These are phyloP conservation scores for Pyralis farinalis DNA, from an alignment of 2,888 invertebrate genomes.

Conservation along the genomic window DNA sequence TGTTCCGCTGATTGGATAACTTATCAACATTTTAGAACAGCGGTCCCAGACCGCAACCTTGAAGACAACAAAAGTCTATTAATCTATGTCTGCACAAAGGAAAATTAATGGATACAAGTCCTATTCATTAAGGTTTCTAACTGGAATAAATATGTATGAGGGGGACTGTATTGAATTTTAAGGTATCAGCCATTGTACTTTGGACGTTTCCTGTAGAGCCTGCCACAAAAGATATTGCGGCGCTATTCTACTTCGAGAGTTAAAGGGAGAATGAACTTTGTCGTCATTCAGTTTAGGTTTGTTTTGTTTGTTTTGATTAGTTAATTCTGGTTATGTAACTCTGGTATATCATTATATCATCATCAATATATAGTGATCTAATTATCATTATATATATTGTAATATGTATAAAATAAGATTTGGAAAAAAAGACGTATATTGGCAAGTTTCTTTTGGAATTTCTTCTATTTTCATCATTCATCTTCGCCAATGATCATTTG, in stretches of 20 bases:
- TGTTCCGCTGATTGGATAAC: not conserved
- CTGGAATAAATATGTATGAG: constrained; percentile 8
- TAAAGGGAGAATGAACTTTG: too few species aligned
- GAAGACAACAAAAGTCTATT: constrained; percentile 12
- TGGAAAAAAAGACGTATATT: too few species aligned
- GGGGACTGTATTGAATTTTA: not conserved
- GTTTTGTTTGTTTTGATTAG: too few species aligned
- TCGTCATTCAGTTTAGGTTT: too few species aligned
- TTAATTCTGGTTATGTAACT: too few species aligned
- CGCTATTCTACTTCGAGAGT: not conserved
- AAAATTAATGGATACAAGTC: constrained; percentile 2
- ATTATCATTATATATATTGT: too few species aligned
- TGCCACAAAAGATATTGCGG: not conserved
- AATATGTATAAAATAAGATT: too few species aligned
- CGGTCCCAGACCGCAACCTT: constrained; percentile 2
- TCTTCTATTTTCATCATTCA: too few species aligned
- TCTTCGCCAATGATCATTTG: too few species aligned
- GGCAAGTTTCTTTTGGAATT: too few species aligned
- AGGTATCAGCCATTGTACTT: not conserved
- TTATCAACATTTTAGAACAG: constrained; percentile 1
- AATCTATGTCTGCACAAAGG: constrained; percentile 8
- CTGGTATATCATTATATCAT: too few species aligned
- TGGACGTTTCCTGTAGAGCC: not conserved
- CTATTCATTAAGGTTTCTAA: constrained; percentile 2
- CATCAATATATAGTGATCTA: too few species aligned